Base-by-base conservation (phyloP, 1,140 invertebrate genomes). In the Heliconius congener region DNA sequence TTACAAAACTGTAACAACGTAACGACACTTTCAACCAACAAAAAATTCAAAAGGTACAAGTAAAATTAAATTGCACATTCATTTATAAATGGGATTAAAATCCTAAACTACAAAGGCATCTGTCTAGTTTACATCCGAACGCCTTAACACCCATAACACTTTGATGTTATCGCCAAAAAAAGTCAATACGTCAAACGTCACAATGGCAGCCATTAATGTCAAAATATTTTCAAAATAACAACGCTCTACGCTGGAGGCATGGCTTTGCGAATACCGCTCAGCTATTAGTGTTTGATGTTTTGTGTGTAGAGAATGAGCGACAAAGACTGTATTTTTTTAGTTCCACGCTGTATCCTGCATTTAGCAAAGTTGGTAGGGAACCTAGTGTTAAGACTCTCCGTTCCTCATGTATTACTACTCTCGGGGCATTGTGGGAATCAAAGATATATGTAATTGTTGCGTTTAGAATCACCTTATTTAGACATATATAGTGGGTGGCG, bases 221-320 rank as follows among this genome's bases (percentile, higher is more conserved):
- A 91, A 91, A 91, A 91, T 90, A 90, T 91, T 91, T 91, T 90
- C 86, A 89, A 89, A 89, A 89, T 85, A 83, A 81, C 83, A 87
- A 84, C 85, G 78, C 76, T 86, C 87, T 81, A 85, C 88, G 83
- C 86, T 82, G 84, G 83, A 83, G 87, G 87, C 86, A 80, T 77
- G 80, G 77, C 88, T 87, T 89, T 87, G 85, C 83, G 71, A 81
- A 87, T 80, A 82, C 88, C 87, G 88, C 84, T 76, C 74, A n/a
- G 42, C 75, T 75, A 75, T 70, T 77, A 30, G 50, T 18, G n/a
- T 30, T 42, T 73, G 70, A 46, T 46, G 42, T 46, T 46, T 46
- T 46, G 42, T 42, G 78, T 60, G 55, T 23, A 60, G n/a, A 23
- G 55, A 60, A 60, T 60, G 19, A 30, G 60, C 60, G 23, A 66